Percentiles rank a stretch among this genome's conserved stretches.
These are phyloP conservation scores for Drosophila peninsularis DNA, from an alignment of 2,888 invertebrate species.

Conservation along the genomic window DNA sequence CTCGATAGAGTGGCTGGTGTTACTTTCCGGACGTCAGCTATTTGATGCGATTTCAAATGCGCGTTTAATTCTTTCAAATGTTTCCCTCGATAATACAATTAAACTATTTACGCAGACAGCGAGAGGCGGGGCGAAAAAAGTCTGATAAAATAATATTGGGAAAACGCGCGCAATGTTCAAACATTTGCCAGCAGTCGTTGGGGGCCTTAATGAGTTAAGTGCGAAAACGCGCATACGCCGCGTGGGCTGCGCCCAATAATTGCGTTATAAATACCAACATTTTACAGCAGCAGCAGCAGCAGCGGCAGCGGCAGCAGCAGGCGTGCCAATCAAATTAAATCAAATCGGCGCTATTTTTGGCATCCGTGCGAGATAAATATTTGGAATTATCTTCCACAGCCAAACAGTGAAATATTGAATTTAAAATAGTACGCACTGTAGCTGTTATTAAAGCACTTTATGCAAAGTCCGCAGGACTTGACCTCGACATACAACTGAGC, in stretches of 20 bases:
- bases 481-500: not conserved
- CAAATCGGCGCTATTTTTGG: constrained; percentile 39
- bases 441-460: constrained; percentile 47
- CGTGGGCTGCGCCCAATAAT: constrained; percentile 46
- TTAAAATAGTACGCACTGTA: constrained; percentile 10
- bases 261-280: constrained; percentile 59
- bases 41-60: constrained; percentile 39
- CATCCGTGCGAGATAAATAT: constrained; percentile 12
- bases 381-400: constrained; percentile 11
- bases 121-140: not conserved
- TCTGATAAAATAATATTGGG: constrained; percentile 31
- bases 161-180: constrained; percentile 42
- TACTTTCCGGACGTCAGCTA: constrained; percentile 20
- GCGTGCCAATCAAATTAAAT: constrained; percentile 50
- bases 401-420: constrained; percentile 1
- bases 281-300: constrained; percentile 53
- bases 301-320: constrained; percentile 1
- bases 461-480: constrained; percentile 46
- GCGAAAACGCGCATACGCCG: constrained; percentile 69
- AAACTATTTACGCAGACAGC: constrained; percentile 48
- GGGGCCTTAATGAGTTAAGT: constrained; percentile 68
- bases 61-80: constrained; percentile 47
- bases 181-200: constrained; percentile 42
- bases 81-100: constrained; percentile 59
- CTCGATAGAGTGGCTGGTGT: constrained; percentile 43